Base-by-base conservation (phyloP, 2,113 vertebrate genomes). In the Pipa parva region DNA sequence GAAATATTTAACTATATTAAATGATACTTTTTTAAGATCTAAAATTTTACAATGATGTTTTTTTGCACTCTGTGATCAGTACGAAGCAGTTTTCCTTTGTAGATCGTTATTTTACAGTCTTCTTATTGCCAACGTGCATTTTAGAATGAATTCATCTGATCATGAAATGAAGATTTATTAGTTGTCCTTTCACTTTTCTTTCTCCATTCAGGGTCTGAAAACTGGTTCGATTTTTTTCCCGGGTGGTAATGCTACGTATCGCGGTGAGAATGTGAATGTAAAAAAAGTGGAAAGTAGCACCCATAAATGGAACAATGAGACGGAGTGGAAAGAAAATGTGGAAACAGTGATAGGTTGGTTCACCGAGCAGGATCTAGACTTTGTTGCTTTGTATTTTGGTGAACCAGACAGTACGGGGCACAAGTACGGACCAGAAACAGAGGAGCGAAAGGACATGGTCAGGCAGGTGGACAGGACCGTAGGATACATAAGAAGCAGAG, bases 221-320 rank as follows among this genome's bases (percentile, higher is more conserved):
- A 83, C 91, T 0, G 93, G 93, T 10, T 97, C 92, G 0, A 71
- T 95, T 51, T 88, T 93, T 78, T 97, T 93, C 74, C 93, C 95
- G 0, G 94, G 91, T 0, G 86, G 89, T 15, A 92, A 72, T 1
- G 87, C 92, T 2, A 88, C 79, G 15, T 96, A 96, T 62, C 81
- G 71, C 72, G 85, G 82, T 8, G 74, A 85, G 62, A 70, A 62
- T 0, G 86, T 91, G 63, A 71, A 71, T 0, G 71, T 78, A 66
- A 90, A 76, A 21, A 1, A 79, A 22, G 90, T 93, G 71, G 92
- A 97, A 58, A 77, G 84, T 0, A 0, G 0, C 0, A 0, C 76
- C 1, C 91, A 93, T 73, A 80, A 89, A 66, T 78, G 91, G 69
- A 75, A 76, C 28, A 84, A 93, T 0, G 95, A 93, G 78, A 74